Percentiles rank a stretch among this genome's conserved stretches.
These are phyloP conservation scores for Cryptoprocta ferox DNA, from an alignment of 2,797 vertebrate species.

Conservation along the genomic window DNA sequence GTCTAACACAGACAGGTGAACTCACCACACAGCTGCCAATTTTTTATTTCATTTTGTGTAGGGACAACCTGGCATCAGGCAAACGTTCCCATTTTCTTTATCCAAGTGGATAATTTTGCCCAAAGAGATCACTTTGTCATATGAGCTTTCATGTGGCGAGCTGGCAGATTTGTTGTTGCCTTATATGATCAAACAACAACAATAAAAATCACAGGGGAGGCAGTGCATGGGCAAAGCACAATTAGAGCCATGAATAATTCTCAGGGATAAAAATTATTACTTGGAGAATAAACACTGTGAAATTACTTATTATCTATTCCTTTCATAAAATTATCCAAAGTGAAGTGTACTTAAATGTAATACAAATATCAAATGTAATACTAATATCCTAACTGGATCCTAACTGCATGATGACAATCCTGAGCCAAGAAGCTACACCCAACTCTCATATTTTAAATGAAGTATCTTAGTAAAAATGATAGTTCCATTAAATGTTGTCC, in stretches of 20 bases:
- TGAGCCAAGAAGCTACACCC: slow-evolving; percentile 42
- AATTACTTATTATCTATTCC: slow-evolving; percentile 66
- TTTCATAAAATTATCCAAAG: slow-evolving; percentile 61
- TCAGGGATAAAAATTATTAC: slow-evolving; percentile 56
- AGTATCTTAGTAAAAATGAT: slow-evolving; percentile 63
- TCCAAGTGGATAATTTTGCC: slow-evolving; percentile 59
- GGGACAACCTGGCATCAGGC: not conserved
- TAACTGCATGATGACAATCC: not conserved
- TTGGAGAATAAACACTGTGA: slow-evolving; percentile 56
- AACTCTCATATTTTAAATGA: slow-evolving; percentile 66
- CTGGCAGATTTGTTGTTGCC: not conserved
- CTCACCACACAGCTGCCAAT: not conserved
- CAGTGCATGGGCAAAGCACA: slow-evolving; percentile 34
- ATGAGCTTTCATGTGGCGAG: slow-evolving; percentile 26
- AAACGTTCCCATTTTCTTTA: slow-evolving; percentile 35
- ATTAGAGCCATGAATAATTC: slow-evolving; percentile 63
- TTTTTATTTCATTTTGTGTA: slow-evolving; percentile 16
- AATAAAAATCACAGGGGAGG: slow-evolving; percentile 42
- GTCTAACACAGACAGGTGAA: slow-evolving; percentile 22
- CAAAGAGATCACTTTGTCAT: slow-evolving; percentile 46
- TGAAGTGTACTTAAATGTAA: slow-evolving; percentile 9
- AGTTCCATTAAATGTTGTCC: slow-evolving; percentile 52
- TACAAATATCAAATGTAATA: slow-evolving; percentile 25
- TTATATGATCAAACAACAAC: slow-evolving; percentile 46
- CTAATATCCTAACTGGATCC: slow-evolving; percentile 16